These are phyloP conservation scores for Silurus lanzhouensis DNA, from an alignment of 2,797 vertebrate genomes.

Conservation along the genomic window DNA sequence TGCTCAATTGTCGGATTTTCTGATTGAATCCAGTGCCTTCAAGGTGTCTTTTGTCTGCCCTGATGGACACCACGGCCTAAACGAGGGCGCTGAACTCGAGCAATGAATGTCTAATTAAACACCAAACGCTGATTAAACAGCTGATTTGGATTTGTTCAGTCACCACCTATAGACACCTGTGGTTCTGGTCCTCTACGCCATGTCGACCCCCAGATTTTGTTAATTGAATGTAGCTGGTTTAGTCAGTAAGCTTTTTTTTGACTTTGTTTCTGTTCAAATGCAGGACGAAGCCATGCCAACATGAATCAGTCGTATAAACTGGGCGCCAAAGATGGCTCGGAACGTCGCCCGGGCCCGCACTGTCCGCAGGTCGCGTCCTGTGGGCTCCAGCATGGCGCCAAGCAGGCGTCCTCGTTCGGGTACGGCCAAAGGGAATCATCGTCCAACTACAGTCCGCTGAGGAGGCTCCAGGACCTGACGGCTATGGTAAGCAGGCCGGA, in stretches of 20 bases:
- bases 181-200: neutral
- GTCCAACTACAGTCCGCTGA: constrained; percentile 85
- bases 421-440: constrained; percentile 78
- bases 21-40: constrained; percentile 13
- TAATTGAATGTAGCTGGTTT: neutral
- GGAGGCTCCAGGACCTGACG: constrained; percentile 85
- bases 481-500: constrained; percentile 79
- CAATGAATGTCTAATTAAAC: neutral
- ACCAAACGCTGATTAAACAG: neutral
- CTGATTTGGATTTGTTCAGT: neutral
- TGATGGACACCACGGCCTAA: constrained; percentile 52
- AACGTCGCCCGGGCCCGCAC: constrained; percentile 80
- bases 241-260: neutral
- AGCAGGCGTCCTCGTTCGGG: constrained; percentile 69
- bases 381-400: constrained; percentile 79
- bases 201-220: neutral
- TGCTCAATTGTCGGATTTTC: neutral
- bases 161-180: neutral
- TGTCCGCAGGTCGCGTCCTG: constrained; percentile 78
- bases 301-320: constrained; percentile 96
- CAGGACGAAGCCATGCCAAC: constrained; percentile 89
- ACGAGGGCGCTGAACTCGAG: constrained; percentile 15
- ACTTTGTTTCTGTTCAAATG: neutral
- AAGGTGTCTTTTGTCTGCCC: constrained; percentile 42
- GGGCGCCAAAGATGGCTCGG: constrained; percentile 82